A percentile compares a stretch with the other conserved stretches of the same genome.
These are phyloP conservation scores for Palaemon carinicauda DNA, from an alignment of 1,140 invertebrate species.

Conservation along the genomic window DNA sequence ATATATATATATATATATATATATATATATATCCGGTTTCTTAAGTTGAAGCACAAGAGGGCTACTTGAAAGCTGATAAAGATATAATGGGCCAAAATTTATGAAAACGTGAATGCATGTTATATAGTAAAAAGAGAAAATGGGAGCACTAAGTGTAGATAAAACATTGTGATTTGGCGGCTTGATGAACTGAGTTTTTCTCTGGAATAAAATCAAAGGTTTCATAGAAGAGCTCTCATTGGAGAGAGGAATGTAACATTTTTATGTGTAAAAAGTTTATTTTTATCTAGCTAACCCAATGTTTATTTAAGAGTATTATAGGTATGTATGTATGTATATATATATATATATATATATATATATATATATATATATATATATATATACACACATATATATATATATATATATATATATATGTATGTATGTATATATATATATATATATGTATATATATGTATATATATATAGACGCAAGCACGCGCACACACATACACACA, in stretches of 20 bases:
- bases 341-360: conserved; percentile 4
- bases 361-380: conserved; percentile 7
- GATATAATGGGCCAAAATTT: too few relatives aligned
- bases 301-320: neutral
- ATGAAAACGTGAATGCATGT: too few relatives aligned
- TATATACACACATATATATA: conserved; percentile 23
- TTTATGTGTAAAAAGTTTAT: too few relatives aligned
- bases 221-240: too few relatives aligned
- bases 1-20: conserved; percentile 30
- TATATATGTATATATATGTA: conserved; percentile 27
- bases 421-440: conserved; percentile 22
- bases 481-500: neutral
- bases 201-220: too few relatives aligned
- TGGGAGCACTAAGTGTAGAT: neutral
- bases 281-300: neutral
- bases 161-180: too few relatives aligned
- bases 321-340: neutral
- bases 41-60: too few relatives aligned
- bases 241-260: neutral
- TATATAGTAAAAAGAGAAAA: neutral
- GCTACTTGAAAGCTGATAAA: neutral
- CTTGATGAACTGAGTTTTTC: too few relatives aligned
- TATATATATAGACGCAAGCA: neutral
- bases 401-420: conserved; percentile 30
- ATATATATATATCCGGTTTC: conserved; percentile 2